These are phyloP conservation scores for Gambelia wislizenii DNA, from an alignment of 2,797 vertebrate genomes.

Conservation along the genomic window DNA sequence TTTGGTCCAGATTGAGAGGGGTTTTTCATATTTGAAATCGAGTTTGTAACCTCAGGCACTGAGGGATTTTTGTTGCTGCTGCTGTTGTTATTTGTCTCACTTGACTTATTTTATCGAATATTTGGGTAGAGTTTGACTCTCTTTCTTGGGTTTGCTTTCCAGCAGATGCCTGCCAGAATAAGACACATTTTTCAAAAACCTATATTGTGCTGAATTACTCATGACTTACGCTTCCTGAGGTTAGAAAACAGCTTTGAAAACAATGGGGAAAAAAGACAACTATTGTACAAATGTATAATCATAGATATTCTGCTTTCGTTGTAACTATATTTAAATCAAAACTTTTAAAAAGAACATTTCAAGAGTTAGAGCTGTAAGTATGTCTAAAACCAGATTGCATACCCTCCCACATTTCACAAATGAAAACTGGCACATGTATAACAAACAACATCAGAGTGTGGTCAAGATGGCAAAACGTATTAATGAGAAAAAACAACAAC, in stretches of 20 bases:
- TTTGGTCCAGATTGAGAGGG: not conserved
- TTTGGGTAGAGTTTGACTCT: not conserved
- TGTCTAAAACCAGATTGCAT: not conserved
- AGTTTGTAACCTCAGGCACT: not conserved
- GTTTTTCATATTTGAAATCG: not conserved
- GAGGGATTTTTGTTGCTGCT: too few species aligned
- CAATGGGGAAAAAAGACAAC: not conserved
- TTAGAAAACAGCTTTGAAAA: not conserved
- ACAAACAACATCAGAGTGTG: too few species aligned
- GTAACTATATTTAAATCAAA: not conserved
- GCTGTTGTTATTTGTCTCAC: too few species aligned
- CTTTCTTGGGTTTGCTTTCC: not conserved
- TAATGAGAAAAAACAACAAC: too few species aligned
- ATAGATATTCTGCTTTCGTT: not conserved
- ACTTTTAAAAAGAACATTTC: not conserved
- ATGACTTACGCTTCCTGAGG: not conserved
- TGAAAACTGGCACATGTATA: too few species aligned
- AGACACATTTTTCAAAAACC: not conserved
- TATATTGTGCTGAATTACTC: not conserved
- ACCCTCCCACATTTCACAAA: too few species aligned
- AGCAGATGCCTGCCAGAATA: not conserved
- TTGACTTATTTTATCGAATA: not conserved
- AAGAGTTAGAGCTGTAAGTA: not conserved
- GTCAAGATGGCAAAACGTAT: too few species aligned
- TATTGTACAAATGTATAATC: not conserved